A percentile compares a stretch with the other conserved stretches of the same genome.
phyloP scores from a whole-genome alignment of 2,113 vertebrate genomes.

The Xiphorhynchus elegans region DNA sequence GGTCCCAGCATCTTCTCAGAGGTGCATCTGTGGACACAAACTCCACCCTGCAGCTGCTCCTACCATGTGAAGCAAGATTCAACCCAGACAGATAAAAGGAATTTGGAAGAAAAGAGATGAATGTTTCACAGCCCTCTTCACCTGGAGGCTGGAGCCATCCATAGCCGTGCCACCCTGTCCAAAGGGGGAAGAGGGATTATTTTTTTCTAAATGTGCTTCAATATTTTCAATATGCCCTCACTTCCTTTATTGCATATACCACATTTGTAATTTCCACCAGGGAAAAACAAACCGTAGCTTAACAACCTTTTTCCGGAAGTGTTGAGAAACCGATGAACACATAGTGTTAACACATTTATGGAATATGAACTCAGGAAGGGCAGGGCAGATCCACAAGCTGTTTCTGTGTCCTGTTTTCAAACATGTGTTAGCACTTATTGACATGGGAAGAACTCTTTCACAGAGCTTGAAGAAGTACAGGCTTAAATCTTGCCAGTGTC shows the following conservation, averaged over 20 bases:
- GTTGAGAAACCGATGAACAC: slow-evolving; percentile 57
- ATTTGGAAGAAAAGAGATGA: background rate
- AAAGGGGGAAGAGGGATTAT: background rate
- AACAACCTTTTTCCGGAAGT: slow-evolving; percentile 47
- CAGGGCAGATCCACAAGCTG: slow-evolving; percentile 54
- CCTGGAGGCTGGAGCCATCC: slow-evolving; percentile 6
- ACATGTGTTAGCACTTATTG: slow-evolving; percentile 74
- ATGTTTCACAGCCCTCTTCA: slow-evolving; percentile 22
- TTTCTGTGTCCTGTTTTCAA: slow-evolving; percentile 53
- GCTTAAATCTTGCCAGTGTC: slow-evolving; percentile 10
- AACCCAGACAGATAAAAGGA: slow-evolving; percentile 29
- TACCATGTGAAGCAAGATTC: background rate
- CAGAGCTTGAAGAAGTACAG: background rate
- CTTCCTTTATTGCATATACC: slow-evolving; percentile 50
- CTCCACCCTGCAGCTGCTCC: slow-evolving; percentile 55
- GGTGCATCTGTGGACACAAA: background rate
- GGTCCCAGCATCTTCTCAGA: fast-evolving
- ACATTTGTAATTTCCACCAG: slow-evolving; percentile 55
- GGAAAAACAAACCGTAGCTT: slow-evolving; percentile 58
- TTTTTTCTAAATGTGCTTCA: background rate
- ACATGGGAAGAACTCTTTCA: slow-evolving; percentile 58
- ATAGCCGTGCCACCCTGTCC: background rate
- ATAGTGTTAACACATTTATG: slow-evolving; percentile 58
- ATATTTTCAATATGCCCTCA: slow-evolving; percentile 37
- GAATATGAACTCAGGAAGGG: slow-evolving; percentile 61